Conservation (phyloP, 2,888 invertebrate genomes). For the Dryobota labecula region DNA sequence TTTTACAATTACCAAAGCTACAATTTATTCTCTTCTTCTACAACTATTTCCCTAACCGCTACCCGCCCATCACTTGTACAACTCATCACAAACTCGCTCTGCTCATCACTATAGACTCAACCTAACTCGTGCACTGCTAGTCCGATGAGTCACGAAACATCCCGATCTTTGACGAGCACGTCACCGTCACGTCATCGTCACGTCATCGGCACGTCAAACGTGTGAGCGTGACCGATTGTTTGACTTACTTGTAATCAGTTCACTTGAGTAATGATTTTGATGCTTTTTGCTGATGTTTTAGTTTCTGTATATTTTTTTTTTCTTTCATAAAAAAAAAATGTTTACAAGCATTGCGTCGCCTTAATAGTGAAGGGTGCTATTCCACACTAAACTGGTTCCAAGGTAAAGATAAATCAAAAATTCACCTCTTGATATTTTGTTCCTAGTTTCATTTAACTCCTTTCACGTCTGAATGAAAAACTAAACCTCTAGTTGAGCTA, state of each 20-base stretch:
- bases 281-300: constrained; percentile 11
- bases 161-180: constrained; percentile 53
- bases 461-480: too few species aligned
- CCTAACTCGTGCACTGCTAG: constrained; percentile 48
- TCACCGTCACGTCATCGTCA: constrained; percentile 46
- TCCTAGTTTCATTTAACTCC: too few species aligned
- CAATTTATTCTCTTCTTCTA: neutral
- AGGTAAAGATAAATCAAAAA: too few species aligned
- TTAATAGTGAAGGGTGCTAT: too few species aligned
- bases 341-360: too few species aligned
- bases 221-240: constrained; percentile 59
- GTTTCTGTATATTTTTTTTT: neutral
- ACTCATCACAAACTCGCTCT: neutral
- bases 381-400: too few species aligned
- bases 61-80: neutral
- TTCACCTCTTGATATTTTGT: too few species aligned
- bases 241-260: constrained; percentile 49
- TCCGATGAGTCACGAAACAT: constrained; percentile 60
- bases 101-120: neutral
- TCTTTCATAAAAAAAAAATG: too few species aligned
- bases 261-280: constrained; percentile 47
- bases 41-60: neutral
- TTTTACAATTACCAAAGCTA: neutral
- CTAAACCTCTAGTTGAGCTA: too few species aligned
- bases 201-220: constrained; percentile 53